phyloP scores from a whole-genome alignment of 2,888 invertebrate genomes.

The Nebria salina region DNA sequence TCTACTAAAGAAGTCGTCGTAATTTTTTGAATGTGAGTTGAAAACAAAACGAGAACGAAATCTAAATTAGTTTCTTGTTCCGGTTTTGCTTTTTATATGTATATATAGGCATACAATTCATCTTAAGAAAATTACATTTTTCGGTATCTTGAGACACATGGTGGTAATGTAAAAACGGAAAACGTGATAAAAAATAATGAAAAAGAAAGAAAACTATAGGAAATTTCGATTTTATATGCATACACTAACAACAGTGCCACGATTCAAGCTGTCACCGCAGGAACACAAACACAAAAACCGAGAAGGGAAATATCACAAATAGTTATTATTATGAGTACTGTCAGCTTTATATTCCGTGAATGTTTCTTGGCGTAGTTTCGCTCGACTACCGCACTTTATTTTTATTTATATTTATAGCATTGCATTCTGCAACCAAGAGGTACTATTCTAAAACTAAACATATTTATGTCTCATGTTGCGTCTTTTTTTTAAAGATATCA shows the following conservation, averaged over 20 bases:
- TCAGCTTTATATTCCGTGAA: constrained; percentile 1
- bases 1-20: neutral
- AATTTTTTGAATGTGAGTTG: neutral
- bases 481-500: neutral
- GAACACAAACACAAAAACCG: neutral
- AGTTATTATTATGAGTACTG: constrained; percentile 1
- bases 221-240: neutral
- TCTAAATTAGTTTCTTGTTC: neutral
- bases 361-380: neutral
- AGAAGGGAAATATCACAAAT: neutral
- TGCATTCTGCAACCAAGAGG: neutral
- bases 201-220: neutral
- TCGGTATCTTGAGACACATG: neutral
- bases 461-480: neutral
- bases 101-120: neutral
- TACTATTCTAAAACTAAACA: neutral
- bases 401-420: neutral
- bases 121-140: neutral
- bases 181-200: neutral
- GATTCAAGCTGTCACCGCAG: neutral
- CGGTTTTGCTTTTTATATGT: neutral
- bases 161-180: neutral
- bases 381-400: neutral
- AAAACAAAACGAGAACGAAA: neutral
- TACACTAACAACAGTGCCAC: neutral